Evolutionary conservation across 2,888 invertebrate species (phyloP).

Genomic region (Hofmannophila pseudospretella): DNA sequence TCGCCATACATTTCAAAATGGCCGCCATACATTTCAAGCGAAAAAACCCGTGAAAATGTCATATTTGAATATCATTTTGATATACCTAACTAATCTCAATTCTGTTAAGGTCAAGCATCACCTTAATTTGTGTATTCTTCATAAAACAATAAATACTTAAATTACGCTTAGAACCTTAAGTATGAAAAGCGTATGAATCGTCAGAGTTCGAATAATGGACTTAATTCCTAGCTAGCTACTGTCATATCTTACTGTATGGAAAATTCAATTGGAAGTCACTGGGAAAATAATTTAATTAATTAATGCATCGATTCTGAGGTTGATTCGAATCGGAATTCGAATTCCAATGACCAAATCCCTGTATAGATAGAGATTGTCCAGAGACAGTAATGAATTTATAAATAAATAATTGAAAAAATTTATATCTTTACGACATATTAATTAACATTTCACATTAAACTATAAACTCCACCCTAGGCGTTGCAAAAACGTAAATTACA

Average conservation of each 20-base stretch:
- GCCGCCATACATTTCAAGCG: slow-evolving; percentile 11
- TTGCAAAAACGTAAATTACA: too few species aligned
- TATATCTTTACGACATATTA: too few species aligned
- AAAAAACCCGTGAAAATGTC: background rate
- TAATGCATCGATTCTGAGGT: too few species aligned
- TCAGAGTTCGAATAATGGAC: slow-evolving; percentile 49
- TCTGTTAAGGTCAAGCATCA: slow-evolving; percentile 40
- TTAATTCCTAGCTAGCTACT: slow-evolving; percentile 48
- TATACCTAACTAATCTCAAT: slow-evolving; percentile 68
- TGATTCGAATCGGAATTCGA: background rate
- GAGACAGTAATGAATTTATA: too few species aligned
- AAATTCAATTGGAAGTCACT: too few species aligned
- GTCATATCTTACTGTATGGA: slow-evolving; percentile 24
- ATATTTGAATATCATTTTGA: slow-evolving; percentile 16
- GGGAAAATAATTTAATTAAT: too few species aligned
- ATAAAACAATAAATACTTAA: slow-evolving; percentile 67
- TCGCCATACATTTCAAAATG: too few species aligned
- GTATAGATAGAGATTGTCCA: too few species aligned
- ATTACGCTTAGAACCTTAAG: slow-evolving; percentile 70
- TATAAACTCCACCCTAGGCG: too few species aligned
- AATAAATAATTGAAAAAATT: too few species aligned
- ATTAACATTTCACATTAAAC: too few species aligned
- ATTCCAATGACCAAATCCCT: too few species aligned
- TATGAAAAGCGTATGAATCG: slow-evolving; percentile 70
- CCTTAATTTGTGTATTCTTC: slow-evolving; percentile 27